Evolutionary conservation across 2,888 invertebrate species (phyloP).

Genomic region (Rhopalosiphum nymphaeae): DNA sequence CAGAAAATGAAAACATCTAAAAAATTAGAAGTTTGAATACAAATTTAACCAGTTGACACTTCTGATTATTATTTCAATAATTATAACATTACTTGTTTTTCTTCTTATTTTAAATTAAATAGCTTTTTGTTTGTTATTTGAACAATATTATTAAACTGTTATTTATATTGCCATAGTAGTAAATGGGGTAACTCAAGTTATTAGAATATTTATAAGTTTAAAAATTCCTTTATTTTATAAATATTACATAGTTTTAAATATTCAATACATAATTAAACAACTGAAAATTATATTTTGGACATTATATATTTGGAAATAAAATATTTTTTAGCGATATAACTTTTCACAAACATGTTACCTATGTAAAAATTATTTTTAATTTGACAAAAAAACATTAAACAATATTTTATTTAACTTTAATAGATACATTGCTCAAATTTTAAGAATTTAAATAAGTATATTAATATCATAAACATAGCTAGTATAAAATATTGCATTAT

Average conservation of each 20-base stretch:
- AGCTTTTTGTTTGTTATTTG: not conserved
- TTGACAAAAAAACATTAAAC: not conserved
- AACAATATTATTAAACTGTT: not conserved
- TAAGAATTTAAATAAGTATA: not conserved
- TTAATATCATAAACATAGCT: not conserved
- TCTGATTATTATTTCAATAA: not conserved
- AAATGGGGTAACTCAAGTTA: not conserved
- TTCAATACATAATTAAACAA: not conserved
- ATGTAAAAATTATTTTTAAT: not conserved
- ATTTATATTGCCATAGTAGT: not conserved
- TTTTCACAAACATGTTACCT: not conserved
- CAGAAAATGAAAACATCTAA: not conserved
- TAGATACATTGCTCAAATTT: not conserved
- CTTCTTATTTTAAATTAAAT: not conserved
- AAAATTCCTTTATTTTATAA: not conserved
- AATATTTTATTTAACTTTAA: not conserved
- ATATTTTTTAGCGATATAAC: not conserved
- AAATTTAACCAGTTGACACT: not conserved
- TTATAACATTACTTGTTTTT: not conserved
- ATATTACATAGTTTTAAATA: not conserved
- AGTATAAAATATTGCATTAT: constrained; percentile 13
- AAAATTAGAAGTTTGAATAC: not conserved
- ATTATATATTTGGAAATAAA: not conserved
- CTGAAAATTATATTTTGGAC: not conserved
- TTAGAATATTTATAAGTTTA: not conserved